Evolutionary conservation across 2,888 invertebrate genomes (phyloP), one percentile per base, ranked within the genome.

Genomic region (Stenodema calcarata): DNA sequence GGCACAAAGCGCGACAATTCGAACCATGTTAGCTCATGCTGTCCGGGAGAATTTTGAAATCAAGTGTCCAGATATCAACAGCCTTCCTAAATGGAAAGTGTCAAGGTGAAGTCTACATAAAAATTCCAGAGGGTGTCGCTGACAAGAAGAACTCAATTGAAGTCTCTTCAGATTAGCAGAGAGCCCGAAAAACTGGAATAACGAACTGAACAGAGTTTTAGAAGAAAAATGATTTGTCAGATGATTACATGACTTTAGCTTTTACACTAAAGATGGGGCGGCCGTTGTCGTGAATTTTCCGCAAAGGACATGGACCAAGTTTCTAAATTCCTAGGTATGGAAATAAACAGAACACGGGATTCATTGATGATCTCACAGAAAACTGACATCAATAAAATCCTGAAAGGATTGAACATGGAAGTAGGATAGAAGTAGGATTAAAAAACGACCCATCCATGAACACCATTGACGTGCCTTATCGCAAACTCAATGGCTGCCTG

Each of bases 121-220:
- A 84, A 41, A 27, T 41, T 41, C 84, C 84, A 9, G 27, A 84
- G 11, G 84, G 84, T 11, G 62, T 81, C 12, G 30, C 18, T 28
- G 14, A n/a, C 7, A 16, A 27, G 41, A 75, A 81, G 30, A 88
- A 87, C 78, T 89, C 16, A 89, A 89, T 81, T 75, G 88, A 86
- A 88, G 89, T 16, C 79, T 90, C 28, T 89, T 89, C 86, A 89
- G 89, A 9, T 18, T 87, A 12, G 75, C 87, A n/a, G 87, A 87
- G 41, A 41, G 86, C 9, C 87, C 86, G 23, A 18, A 81, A 41
- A 35, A 28, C 16, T 86, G 87, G 86, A 87, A 87, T 42, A 82
- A 86, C 14, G 16, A 54, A 23, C 80, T 81, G n/a, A 44, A 86
- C 70, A 16, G 81, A 18, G 35, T 86, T 42, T 80, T 81, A 14